Evolutionary conservation across 2,888 invertebrate species (phyloP).

Genomic region (Malthinus seriepunctatus): DNA sequence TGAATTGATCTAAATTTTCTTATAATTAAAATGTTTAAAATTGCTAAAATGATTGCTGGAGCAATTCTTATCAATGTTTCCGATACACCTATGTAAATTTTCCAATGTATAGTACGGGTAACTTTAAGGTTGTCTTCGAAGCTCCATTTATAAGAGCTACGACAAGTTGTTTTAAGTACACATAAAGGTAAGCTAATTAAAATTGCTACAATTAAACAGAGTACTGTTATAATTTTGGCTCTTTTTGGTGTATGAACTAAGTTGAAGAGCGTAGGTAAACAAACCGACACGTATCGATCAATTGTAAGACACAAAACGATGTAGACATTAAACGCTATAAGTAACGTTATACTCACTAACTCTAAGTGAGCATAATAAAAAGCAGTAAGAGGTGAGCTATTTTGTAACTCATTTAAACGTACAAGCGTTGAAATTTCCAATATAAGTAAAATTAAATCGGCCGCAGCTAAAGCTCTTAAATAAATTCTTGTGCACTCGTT

Average conservation of each 20-base stretch:
- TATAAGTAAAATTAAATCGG: conserved; percentile 33
- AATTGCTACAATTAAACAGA: conserved; percentile 25
- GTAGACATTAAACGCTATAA: conserved; percentile 33
- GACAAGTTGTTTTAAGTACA: conserved; percentile 26
- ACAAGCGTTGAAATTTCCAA: conserved; percentile 30
- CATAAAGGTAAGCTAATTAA: conserved; percentile 28
- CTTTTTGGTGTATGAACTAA: conserved; percentile 27
- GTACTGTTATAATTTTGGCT: conserved; percentile 25
- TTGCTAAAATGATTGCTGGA: conserved; percentile 27
- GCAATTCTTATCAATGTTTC: conserved; percentile 31
- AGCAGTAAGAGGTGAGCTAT: conserved; percentile 22
- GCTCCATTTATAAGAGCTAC: conserved; percentile 23
- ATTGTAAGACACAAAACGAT: conserved; percentile 35
- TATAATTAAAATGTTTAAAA: conserved; percentile 34
- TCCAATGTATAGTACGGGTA: conserved; percentile 32
- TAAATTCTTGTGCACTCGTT: conserved; percentile 33
- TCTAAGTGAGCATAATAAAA: conserved; percentile 35
- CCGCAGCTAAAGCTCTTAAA: conserved; percentile 31
- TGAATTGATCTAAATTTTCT: conserved; percentile 30
- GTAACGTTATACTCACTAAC: conserved; percentile 30
- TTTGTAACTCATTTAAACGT: conserved; percentile 30
- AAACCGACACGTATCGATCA: conserved; percentile 35
- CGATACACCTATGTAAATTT: conserved; percentile 26
- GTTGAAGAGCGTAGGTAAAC: conserved; percentile 30
- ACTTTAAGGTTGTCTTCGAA: conserved; percentile 30